phyloP scores from a whole-genome alignment of 2,113 vertebrate species.

The Albula goreensis region DNA sequence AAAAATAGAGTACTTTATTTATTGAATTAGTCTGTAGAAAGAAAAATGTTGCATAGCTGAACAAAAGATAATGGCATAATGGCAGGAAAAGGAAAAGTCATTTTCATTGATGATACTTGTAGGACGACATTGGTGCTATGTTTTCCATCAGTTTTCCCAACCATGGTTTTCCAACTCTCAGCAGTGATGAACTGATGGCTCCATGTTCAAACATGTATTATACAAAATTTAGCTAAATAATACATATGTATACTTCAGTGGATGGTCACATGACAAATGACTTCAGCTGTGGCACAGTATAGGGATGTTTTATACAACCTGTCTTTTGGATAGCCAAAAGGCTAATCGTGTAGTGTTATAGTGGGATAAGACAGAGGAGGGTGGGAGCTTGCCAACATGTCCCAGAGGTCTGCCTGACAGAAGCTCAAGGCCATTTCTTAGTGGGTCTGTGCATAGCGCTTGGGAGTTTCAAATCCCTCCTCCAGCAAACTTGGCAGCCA shows the following conservation, averaged over 20 bases:
- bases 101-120: background rate
- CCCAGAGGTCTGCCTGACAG: constrained; percentile 8
- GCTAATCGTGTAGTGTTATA: background rate
- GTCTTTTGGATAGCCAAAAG: background rate
- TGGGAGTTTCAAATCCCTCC: constrained; percentile 6
- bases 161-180: background rate
- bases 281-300: background rate
- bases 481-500: background rate
- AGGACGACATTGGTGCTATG: background rate
- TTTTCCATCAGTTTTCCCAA: background rate
- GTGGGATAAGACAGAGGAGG: background rate
- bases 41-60: constrained; percentile 1
- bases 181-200: background rate
- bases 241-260: background rate
- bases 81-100: background rate
- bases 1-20: background rate
- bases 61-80: constrained; percentile 7
- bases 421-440: constrained; percentile 4
- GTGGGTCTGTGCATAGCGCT: constrained; percentile 1
- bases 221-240: background rate
- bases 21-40: background rate
- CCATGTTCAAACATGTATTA: background rate
- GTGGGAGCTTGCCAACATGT: constrained; percentile 4
- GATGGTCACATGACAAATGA: background rate
- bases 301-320: background rate